These are phyloP conservation scores for Cololabis saira DNA, from an alignment of 2,113 vertebrate genomes.

Conservation along the genomic window DNA sequence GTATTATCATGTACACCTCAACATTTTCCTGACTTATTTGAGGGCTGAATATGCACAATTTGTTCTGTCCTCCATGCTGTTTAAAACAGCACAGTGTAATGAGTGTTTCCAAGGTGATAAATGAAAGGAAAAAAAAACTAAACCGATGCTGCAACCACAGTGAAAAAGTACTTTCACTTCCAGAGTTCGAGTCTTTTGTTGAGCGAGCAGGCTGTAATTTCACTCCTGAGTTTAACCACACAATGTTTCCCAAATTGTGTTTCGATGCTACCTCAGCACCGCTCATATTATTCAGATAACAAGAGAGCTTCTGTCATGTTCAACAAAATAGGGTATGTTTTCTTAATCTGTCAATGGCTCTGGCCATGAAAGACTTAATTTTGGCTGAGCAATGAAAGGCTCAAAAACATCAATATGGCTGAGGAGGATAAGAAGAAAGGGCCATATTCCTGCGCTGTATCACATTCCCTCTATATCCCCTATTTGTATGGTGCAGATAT, in stretches of 20 bases:
- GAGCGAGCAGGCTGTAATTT: conserved; percentile 53
- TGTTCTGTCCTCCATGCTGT: conserved; percentile 1
- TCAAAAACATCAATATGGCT: conserved; percentile 79
- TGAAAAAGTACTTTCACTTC: conserved; percentile 42
- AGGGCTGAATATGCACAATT: background rate
- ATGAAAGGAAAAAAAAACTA: conserved; percentile 5
- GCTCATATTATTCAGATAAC: conserved; percentile 77
- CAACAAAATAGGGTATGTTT: conserved; percentile 76
- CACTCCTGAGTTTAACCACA: conserved; percentile 56
- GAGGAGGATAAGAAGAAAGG: conserved; percentile 79
- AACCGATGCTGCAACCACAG: conserved; percentile 5
- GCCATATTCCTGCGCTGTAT: conserved; percentile 71
- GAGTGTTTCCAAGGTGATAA: conserved; percentile 1
- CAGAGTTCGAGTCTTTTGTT: conserved; percentile 33
- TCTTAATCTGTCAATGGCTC: conserved; percentile 76
- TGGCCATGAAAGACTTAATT: conserved; percentile 76
- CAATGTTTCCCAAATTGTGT: conserved; percentile 61
- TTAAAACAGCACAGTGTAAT: background rate
- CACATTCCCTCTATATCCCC: conserved; percentile 59
- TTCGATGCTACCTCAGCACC: conserved; percentile 66
- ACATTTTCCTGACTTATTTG: conserved; percentile 11
- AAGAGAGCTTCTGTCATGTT: conserved; percentile 66
- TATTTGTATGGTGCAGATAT: conserved; percentile 79
- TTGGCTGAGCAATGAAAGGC: conserved; percentile 78
- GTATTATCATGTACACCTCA: conserved; percentile 32